These are phyloP conservation scores for Cybosia mesomella DNA, from an alignment of 2,888 invertebrate species.

Conservation along the genomic window DNA sequence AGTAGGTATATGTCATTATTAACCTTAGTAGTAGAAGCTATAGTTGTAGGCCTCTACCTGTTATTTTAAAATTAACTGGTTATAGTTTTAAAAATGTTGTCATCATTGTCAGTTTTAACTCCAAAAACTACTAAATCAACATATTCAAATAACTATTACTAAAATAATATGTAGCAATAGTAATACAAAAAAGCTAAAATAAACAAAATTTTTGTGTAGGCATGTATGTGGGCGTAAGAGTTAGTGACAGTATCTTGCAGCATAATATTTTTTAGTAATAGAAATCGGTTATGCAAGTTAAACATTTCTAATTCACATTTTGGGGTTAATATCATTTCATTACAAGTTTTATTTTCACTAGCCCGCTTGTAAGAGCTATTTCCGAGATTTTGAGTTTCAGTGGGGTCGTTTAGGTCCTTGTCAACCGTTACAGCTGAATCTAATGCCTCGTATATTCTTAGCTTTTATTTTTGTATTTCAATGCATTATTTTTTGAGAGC, in stretches of 20 bases:
- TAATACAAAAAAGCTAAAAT: too few species aligned
- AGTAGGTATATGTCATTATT: not conserved
- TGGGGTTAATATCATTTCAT: not conserved
- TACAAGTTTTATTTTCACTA: not conserved
- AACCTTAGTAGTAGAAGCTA: too few species aligned
- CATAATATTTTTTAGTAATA: not conserved
- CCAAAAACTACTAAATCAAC: too few species aligned
- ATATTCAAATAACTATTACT: too few species aligned
- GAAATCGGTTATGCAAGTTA: not conserved
- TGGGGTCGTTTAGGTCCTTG: not conserved
- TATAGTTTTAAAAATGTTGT: too few species aligned
- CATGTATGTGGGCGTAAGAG: too few species aligned
- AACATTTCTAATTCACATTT: not conserved
- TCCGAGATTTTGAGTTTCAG: not conserved
- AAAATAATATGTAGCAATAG: too few species aligned
- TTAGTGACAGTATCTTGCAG: too few species aligned
- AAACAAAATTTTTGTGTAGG: too few species aligned
- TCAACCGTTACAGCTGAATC: not conserved
- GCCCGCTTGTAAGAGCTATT: constrained; percentile 3
- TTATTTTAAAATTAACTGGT: too few species aligned
- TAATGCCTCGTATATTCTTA: not conserved
- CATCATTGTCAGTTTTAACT: too few species aligned
- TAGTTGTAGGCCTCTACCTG: too few species aligned
- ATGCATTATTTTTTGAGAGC: not conserved
- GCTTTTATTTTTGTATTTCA: not conserved